Conservation (phyloP, 2,888 invertebrate species). For the Dorcus hopei region DNA sequence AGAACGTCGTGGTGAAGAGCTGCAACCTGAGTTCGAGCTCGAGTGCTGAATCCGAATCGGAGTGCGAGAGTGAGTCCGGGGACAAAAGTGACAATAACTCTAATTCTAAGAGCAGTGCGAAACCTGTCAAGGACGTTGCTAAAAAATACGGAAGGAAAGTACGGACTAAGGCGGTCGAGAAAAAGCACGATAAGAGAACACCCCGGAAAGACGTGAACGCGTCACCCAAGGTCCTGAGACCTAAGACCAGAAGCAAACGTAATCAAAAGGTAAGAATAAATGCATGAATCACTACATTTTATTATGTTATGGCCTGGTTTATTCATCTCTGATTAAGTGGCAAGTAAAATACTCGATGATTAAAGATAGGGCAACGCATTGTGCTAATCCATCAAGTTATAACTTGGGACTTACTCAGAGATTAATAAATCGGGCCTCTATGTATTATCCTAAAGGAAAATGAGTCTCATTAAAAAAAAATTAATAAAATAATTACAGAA, state of each 20-base stretch:
- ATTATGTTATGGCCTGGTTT: too few species aligned
- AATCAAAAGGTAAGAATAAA: slow-evolving; percentile 15
- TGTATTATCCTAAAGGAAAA: too few species aligned
- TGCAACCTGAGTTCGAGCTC: slow-evolving; percentile 53
- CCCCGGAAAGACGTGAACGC: slow-evolving; percentile 23
- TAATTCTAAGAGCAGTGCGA: slow-evolving; percentile 15
- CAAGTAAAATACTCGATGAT: too few species aligned
- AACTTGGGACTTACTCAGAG: too few species aligned
- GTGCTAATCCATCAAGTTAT: too few species aligned
- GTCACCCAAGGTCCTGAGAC: slow-evolving; percentile 20
- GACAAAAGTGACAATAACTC: slow-evolving; percentile 36
- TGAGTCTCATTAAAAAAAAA: too few species aligned
- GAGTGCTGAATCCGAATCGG: slow-evolving; percentile 45
- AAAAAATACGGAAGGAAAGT: slow-evolving; percentile 34
- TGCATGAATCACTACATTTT: too few species aligned
- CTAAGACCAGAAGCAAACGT: slow-evolving; percentile 36
- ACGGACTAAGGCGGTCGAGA: slow-evolving; percentile 48
- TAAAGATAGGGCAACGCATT: too few species aligned
- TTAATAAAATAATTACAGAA: too few species aligned
- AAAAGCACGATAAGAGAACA: slow-evolving; percentile 23
- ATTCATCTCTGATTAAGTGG: too few species aligned
- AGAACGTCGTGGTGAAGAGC: slow-evolving; percentile 30
- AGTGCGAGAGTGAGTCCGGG: slow-evolving; percentile 51
- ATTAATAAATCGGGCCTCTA: too few species aligned
- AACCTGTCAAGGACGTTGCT: slow-evolving; percentile 23